Evolutionary conservation across 1,140 invertebrate species (phyloP).

Genomic region (Drosophila ironensis): DNA sequence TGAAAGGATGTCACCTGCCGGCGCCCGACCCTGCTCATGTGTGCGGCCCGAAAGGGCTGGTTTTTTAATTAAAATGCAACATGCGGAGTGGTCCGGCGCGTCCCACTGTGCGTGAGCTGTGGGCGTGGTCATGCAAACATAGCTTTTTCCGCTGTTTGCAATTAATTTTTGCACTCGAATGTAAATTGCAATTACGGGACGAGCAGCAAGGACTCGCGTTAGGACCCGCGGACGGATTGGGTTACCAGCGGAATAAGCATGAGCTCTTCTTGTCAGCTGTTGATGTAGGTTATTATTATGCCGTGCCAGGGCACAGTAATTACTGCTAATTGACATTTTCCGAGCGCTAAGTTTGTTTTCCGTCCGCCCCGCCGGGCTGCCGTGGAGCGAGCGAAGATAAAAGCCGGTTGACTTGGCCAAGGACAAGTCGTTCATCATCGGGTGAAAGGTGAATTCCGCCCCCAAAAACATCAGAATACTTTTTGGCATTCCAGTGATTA

Average conservation of each 20-base stretch:
- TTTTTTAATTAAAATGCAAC: constrained; percentile 77
- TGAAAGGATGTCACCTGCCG: constrained; percentile 22
- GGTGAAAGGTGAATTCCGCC: constrained; percentile 22
- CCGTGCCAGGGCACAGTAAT: constrained; percentile 66
- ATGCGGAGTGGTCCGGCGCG: constrained; percentile 22
- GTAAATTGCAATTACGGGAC: constrained; percentile 62
- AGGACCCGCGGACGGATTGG: constrained; percentile 40
- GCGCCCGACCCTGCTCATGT: background rate
- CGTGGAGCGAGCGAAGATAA: background rate
- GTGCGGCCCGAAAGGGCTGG: constrained; percentile 27
- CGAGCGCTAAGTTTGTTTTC: constrained; percentile 26
- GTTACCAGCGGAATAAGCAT: constrained; percentile 41
- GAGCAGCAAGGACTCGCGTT: constrained; percentile 25
- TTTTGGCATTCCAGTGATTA: constrained; percentile 33
- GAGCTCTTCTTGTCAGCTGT: constrained; percentile 25
- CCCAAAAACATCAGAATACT: background rate
- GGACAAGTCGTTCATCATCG: constrained; percentile 37
- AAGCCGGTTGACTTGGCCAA: constrained; percentile 36
- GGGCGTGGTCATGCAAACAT: constrained; percentile 62
- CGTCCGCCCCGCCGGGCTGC: background rate
- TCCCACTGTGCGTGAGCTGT: constrained; percentile 7
- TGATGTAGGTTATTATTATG: constrained; percentile 62
- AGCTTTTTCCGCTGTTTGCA: constrained; percentile 53
- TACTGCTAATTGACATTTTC: constrained; percentile 74
- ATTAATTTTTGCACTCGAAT: constrained; percentile 76